phyloP scores from a whole-genome alignment of 2,888 invertebrate genomes.

The Pachymerium ferrugineum region DNA sequence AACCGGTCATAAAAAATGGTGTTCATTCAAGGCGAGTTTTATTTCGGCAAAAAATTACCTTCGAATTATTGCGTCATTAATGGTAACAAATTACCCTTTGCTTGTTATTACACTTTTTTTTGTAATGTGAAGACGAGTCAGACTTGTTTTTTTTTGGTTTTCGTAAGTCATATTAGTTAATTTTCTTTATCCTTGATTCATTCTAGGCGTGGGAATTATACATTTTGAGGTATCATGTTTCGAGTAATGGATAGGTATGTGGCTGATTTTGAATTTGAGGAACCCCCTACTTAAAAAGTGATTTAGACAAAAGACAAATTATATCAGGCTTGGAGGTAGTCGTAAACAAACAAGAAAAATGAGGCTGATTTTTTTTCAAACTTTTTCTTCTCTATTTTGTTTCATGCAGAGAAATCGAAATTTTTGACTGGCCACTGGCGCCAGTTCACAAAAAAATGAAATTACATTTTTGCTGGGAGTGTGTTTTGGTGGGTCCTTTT shows the following conservation, averaged over 20 bases:
- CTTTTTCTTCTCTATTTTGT: background rate
- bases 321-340: background rate
- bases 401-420: background rate
- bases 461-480: too few relatives aligned
- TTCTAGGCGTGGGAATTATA: background rate
- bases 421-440: background rate
- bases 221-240: background rate
- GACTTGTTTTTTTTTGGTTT: background rate
- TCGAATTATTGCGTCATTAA: too few relatives aligned
- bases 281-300: background rate
- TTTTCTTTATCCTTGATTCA: background rate
- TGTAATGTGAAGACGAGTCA: too few relatives aligned
- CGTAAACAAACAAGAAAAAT: slow-evolving; percentile 2
- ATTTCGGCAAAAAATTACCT: too few relatives aligned
- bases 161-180: background rate
- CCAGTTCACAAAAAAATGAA: too few relatives aligned
- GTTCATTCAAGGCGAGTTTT: too few relatives aligned
- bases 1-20: too few relatives aligned
- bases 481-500: background rate
- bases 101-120: too few relatives aligned
- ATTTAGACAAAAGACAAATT: background rate
- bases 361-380: background rate
- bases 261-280: background rate
- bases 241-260: background rate
- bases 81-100: too few relatives aligned